Evolutionary conservation across 1,140 invertebrate genomes (phyloP).

Genomic region (Linepithema humile): DNA sequence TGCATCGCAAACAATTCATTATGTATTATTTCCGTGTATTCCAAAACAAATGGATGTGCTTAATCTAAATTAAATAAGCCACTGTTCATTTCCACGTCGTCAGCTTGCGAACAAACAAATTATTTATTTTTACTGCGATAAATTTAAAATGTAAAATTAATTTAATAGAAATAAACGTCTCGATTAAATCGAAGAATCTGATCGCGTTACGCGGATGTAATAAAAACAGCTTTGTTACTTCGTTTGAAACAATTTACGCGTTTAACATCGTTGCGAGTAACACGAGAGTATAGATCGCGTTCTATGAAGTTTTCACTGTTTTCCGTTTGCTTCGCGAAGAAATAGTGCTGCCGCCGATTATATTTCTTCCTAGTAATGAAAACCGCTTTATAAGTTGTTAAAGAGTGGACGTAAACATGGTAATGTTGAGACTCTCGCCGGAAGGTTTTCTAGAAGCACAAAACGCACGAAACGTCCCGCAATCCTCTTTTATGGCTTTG

Average conservation of each 20-base stretch:
- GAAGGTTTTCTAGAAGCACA: neutral
- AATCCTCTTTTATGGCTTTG: conserved; percentile 43
- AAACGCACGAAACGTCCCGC: conserved; percentile 2
- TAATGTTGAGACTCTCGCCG: neutral
- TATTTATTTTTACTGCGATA: neutral
- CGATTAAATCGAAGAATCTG: too few relatives aligned
- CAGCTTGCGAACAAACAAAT: neutral
- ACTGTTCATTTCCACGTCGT: neutral
- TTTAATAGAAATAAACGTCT: too few relatives aligned
- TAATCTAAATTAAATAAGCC: neutral
- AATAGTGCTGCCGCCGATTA: conserved; percentile 2
- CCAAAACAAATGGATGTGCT: neutral
- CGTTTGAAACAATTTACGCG: too few relatives aligned
- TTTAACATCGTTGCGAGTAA: neutral
- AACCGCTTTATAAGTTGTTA: conserved; percentile 20
- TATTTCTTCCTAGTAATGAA: neutral
- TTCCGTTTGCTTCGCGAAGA: conserved; percentile 11
- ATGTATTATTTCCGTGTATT: neutral
- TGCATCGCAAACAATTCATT: neutral
- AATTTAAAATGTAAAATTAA: too few relatives aligned
- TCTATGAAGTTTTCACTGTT: conserved; percentile 8
- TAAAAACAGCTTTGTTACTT: too few relatives aligned
- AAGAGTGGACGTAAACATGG: conserved; percentile 18
- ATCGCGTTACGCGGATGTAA: too few relatives aligned
- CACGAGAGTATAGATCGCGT: neutral